Conservation (phyloP, 2,888 invertebrate genomes). For the Graphium colonna region DNA sequence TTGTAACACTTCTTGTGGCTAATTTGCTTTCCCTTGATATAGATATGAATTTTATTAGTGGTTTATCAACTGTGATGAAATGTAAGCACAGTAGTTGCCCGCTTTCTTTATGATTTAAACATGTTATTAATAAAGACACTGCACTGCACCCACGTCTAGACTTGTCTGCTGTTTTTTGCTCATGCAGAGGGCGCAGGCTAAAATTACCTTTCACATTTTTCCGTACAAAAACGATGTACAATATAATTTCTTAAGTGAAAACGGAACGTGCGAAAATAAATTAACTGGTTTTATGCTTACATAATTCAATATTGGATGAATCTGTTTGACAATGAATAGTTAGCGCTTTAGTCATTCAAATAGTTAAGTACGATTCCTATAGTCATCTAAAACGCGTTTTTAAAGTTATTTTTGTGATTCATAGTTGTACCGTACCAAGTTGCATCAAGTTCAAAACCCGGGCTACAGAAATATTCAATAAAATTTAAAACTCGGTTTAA, state of each 20-base stretch:
- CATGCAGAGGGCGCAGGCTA: slow-evolving; percentile 12
- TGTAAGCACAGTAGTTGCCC: slow-evolving; percentile 39
- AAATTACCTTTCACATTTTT: slow-evolving; percentile 17
- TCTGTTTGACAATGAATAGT: too few relatives aligned
- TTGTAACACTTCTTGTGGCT: slow-evolving; percentile 68
- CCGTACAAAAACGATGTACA: not conserved
- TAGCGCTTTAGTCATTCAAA: too few relatives aligned
- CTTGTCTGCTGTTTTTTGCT: slow-evolving; percentile 12
- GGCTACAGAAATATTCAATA: too few relatives aligned
- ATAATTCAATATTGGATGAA: too few relatives aligned
- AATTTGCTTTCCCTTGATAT: slow-evolving; percentile 69
- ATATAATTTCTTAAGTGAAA: not conserved
- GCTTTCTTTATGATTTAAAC: slow-evolving; percentile 36
- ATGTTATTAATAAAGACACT: slow-evolving; percentile 18
- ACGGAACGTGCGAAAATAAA: not conserved
- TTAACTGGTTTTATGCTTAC: too few relatives aligned
- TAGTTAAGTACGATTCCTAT: too few relatives aligned
- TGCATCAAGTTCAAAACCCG: too few relatives aligned
- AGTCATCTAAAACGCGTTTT: too few relatives aligned
- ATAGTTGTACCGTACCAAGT: too few relatives aligned
- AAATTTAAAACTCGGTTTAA: too few relatives aligned
- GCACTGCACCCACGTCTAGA: slow-evolving; percentile 22
- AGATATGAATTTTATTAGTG: slow-evolving; percentile 54
- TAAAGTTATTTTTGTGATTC: too few relatives aligned
- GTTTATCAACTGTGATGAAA: slow-evolving; percentile 52